Evolutionary conservation across 2,888 invertebrate species (phyloP), one percentile per base, ranked within the genome.

Genomic region (Elegia similella): DNA sequence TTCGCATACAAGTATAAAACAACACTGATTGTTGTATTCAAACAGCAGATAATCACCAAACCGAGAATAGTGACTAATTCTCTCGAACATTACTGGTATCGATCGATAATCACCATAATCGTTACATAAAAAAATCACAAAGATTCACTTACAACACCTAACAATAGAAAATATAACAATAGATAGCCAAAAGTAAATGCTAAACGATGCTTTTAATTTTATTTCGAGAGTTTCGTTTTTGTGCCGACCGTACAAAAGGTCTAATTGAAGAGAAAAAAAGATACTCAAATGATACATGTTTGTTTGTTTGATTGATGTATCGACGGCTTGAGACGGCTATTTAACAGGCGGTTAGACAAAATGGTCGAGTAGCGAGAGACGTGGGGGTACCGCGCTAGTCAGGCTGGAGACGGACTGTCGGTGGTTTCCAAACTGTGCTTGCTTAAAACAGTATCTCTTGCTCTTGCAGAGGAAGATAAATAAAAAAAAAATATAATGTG

Each of bases 321-420:
- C 86, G 90, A 90, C 85, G 83, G 82, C 68, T 74, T 74, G 76
- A 79, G 73, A 71, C 78, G 86, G 88, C 88, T 82, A 89, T 91
- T 90, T 90, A 90, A 88, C 88, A 78, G 85, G 71, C 83, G 77
- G 87, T 84, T 89, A 90, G 90, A 91, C 89, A 90, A 89, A 91
- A 89, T 88, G 82, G 82, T 82, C 68, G 75, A 79, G 73, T 70
- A 80, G 80, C 72, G 77, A 72, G 72, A 78, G 80, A 81, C 72
- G 76, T 78, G 73, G 73, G 80, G 80, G 80, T 84, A 83, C 82
- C 78, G 73, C 82, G 82, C 81, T 74, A 78, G 76, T 71, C 70
- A 50, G 13, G 0, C 8, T 7, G 23, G 34, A 74, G 68, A 66
- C 69, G 63, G 72, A 75, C 76, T 76, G 78, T 75, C 72, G 73